Evolutionary conservation across 92 coral and sea anemone genomes (phyloP).

Genomic region (Scolanthus callimorphus): DNA sequence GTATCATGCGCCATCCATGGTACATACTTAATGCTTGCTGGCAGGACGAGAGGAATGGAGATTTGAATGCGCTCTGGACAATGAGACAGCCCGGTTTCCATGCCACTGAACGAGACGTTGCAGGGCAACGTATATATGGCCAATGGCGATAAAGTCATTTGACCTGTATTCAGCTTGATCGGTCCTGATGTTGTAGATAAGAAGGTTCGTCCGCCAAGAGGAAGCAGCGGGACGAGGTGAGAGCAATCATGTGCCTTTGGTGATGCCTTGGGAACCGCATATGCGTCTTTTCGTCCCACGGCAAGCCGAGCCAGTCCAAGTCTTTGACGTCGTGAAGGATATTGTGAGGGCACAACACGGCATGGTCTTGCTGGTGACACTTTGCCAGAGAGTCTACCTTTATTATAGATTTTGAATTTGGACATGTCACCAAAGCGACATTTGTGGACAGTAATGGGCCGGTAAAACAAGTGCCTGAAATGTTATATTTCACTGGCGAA

Average conservation of each 20-base stretch:
- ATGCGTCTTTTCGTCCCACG: background rate
- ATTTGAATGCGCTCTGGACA: background rate
- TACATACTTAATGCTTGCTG: background rate
- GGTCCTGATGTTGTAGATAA: conserved; percentile 3
- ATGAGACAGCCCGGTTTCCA: conserved; percentile 1
- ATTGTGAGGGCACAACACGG: background rate
- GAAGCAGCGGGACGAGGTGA: background rate
- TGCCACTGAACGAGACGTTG: conserved; percentile 6
- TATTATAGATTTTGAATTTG: background rate
- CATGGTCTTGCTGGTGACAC: background rate
- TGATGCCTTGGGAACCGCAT: background rate
- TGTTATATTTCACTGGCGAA: background rate
- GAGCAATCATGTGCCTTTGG: background rate
- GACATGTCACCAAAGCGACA: background rate
- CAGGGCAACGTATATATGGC: conserved; percentile 8
- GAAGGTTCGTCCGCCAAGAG: conserved; percentile 8
- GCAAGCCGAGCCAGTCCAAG: background rate
- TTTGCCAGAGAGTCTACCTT: background rate
- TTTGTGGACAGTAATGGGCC: background rate
- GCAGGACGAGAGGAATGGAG: background rate
- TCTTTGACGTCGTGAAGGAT: background rate
- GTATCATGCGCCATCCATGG: background rate
- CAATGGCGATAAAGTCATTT: background rate
- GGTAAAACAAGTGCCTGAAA: background rate
- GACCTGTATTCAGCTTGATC: background rate